Conservation (phyloP, 2,113 vertebrate genomes). For the Zosterops borbonicus region DNA sequence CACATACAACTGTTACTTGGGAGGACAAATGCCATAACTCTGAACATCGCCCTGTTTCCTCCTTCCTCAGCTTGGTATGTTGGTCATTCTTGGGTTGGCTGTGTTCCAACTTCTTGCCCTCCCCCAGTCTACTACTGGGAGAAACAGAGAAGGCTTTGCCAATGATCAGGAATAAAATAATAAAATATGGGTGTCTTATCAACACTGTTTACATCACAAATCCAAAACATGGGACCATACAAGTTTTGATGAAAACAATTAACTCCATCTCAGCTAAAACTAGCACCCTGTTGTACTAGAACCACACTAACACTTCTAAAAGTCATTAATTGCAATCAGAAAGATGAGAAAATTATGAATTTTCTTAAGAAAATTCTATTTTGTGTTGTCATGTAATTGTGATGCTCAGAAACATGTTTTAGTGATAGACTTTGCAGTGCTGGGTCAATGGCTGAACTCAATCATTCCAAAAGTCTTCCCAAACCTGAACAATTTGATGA, state of each 20-base stretch:
- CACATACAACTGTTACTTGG: not conserved
- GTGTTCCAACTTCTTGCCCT: not conserved
- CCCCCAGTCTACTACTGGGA: not conserved
- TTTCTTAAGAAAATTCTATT: not conserved
- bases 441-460: not conserved
- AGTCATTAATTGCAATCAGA: not conserved
- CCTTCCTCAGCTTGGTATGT: not conserved
- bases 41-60: not conserved
- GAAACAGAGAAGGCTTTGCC: not conserved
- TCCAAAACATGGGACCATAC: not conserved
- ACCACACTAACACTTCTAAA: not conserved
- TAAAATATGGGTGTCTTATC: not conserved
- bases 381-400: not conserved
- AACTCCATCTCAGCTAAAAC: not conserved
- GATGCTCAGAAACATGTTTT: not conserved
- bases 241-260: not conserved
- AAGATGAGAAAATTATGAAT: not conserved
- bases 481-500: not conserved
- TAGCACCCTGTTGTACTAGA: not conserved
- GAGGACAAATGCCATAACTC: not conserved
- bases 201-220: not conserved
- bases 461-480: not conserved
- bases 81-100: not conserved
- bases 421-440: not conserved
- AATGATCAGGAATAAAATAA: not conserved